Evolutionary conservation across 2,113 vertebrate species (phyloP).

Genomic region (Campylorhamphus procurvoides): DNA sequence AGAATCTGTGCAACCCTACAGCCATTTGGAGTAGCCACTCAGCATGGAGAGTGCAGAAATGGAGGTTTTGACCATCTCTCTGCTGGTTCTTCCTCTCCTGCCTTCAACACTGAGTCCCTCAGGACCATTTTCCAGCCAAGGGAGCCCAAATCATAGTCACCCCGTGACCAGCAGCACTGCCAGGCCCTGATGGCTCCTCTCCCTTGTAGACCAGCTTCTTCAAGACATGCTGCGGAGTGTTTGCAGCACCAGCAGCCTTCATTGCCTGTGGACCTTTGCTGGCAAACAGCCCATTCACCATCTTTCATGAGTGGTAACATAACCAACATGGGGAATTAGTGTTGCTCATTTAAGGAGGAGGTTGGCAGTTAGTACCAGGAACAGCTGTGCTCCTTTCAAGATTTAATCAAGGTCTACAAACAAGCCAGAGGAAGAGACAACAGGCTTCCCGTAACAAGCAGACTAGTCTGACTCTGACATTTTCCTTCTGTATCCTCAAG

Average conservation of each 20-base stretch:
- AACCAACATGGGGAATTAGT: constrained; percentile 18
- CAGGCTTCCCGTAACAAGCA: not conserved
- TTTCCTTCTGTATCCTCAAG: constrained; percentile 5
- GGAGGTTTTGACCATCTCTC: not conserved
- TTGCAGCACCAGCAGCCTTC: not conserved
- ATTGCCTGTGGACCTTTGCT: not conserved
- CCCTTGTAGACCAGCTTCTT: not conserved
- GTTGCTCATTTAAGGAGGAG: constrained; percentile 41
- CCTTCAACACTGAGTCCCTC: not conserved
- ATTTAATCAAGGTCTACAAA: constrained; percentile 50
- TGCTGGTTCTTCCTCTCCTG: not conserved
- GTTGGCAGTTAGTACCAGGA: constrained; percentile 40
- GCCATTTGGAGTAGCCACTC: not conserved
- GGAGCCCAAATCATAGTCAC: not conserved
- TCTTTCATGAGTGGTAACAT: constrained; percentile 1
- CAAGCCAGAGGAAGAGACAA: constrained; percentile 24
- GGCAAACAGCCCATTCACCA: constrained; percentile 39
- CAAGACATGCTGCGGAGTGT: not conserved
- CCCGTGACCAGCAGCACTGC: not conserved
- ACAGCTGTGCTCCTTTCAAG: constrained; percentile 35
- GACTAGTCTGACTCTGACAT: not conserved
- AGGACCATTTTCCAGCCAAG: not conserved
- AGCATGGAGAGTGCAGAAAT: not conserved
- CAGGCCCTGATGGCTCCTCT: not conserved
- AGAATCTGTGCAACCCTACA: not conserved